phyloP scores from a whole-genome alignment of 2,888 invertebrate species.

The Drosophila neonasuta region DNA sequence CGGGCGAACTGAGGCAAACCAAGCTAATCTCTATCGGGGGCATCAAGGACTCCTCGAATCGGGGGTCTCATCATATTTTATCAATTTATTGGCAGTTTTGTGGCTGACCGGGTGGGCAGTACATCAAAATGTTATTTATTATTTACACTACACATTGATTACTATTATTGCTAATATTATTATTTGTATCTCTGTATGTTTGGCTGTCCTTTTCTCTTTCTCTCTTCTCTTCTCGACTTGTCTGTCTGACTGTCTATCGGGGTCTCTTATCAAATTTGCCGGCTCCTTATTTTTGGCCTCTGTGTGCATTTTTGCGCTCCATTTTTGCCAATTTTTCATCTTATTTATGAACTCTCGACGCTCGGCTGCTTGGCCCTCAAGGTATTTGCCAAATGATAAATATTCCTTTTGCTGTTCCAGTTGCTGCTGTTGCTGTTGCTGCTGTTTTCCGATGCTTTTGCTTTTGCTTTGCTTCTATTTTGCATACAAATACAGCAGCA shows the following conservation, averaged over 20 bases:
- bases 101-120: slow-evolving; percentile 31
- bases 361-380: slow-evolving; percentile 51
- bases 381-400: slow-evolving; percentile 71
- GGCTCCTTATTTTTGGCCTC: slow-evolving; percentile 23
- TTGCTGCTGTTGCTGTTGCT: slow-evolving; percentile 8
- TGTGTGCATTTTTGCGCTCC: slow-evolving; percentile 50
- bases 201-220: background rate
- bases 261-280: slow-evolving; percentile 49
- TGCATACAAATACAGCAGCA: slow-evolving; percentile 36
- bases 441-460: slow-evolving; percentile 9
- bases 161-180: slow-evolving; percentile 74
- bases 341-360: slow-evolving; percentile 70
- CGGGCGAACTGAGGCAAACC: background rate
- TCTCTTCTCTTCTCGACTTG: background rate
- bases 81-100: slow-evolving; percentile 73
- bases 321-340: slow-evolving; percentile 63
- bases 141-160: slow-evolving; percentile 74
- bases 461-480: slow-evolving; percentile 23
- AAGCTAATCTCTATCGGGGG: slow-evolving; percentile 59
- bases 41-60: slow-evolving; percentile 35
- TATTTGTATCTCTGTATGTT: slow-evolving; percentile 30
- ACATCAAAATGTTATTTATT: slow-evolving; percentile 70
- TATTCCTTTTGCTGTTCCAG: slow-evolving; percentile 49
- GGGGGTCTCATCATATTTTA: slow-evolving; percentile 69
- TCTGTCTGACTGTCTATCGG: slow-evolving; percentile 20